Base-by-base conservation (phyloP, 2,113 vertebrate species). In the Cyphomyrus discorhynchus region DNA sequence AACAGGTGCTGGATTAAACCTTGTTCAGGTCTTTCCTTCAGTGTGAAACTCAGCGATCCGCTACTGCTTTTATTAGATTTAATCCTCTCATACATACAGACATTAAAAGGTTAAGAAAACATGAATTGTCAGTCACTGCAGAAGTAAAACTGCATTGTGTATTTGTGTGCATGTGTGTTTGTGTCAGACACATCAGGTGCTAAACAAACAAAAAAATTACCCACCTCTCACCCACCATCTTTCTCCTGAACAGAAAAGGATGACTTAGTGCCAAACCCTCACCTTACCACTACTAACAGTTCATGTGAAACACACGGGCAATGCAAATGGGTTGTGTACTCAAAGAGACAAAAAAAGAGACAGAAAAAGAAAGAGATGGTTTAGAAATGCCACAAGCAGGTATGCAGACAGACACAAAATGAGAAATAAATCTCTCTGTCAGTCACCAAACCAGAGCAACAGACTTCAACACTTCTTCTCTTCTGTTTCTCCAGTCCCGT, bases 401-500 rank as follows among this genome's bases (percentile, higher is more conserved):
- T 84, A 53, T 83, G 77, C 52, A 89, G 77, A 56, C n/a, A 66
- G 80, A 89, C 35, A 85, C 21, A 85, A 13, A 89, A 83, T 21
- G 19, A 21, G n/a, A 77, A 24, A 88, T 50, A 13, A 56, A 47
- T 50, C 62, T 56, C 13, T 27, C 47, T 42, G 70, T 66, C 70
- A 80, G 62, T 89, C 88, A 80, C 19, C n/a, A 89, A 89, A 77
- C 88, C 66, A 52, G 47, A 35, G 88, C 70, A 53, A 89, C 42
- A 46, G 66, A 49, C 88, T 89, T 80, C 66, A 66, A 7, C 27
- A 52, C 47, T 86, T 27, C 15, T 46, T 62, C 39, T 21, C 35
- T 45, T 21, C 87, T 62, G 45, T 52, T 80, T 74, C 42, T 42
- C 15, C 45, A 42, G n/a, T 70, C 45, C 77, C 80, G 9, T 82